Percentiles rank a stretch among this genome's conserved stretches.
Conservation (phyloP, 1,140 invertebrate genomes). For the Leptinotarsa texana region DNA sequence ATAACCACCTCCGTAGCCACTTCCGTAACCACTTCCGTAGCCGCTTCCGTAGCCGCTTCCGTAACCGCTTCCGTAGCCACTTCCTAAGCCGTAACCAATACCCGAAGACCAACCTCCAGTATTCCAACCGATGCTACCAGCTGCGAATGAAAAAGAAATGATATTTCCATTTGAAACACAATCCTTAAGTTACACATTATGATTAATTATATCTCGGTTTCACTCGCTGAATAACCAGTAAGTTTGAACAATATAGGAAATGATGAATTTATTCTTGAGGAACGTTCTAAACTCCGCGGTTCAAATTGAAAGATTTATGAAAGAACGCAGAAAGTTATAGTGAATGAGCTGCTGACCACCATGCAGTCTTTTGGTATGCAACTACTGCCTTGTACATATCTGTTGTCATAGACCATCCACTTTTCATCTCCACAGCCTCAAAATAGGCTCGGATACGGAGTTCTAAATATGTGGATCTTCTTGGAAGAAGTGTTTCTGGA, state of each 20-base stretch:
- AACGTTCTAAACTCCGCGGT: neutral
- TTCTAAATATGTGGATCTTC: too few relatives aligned
- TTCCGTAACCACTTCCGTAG: neutral
- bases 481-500: too few relatives aligned
- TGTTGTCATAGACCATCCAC: too few relatives aligned
- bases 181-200: neutral
- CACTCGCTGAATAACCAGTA: neutral
- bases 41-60: neutral
- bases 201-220: neutral
- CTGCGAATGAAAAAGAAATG: neutral
- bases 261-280: neutral
- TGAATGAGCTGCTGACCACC: too few relatives aligned
- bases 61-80: neutral
- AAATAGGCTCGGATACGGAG: too few relatives aligned
- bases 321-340: too few relatives aligned
- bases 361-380: too few relatives aligned
- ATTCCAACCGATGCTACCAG: conserved; percentile 2
- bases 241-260: neutral
- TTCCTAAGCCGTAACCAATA: neutral
- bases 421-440: too few relatives aligned
- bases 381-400: too few relatives aligned
- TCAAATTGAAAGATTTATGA: too few relatives aligned
- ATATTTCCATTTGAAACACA: neutral
- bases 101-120: neutral
- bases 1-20: neutral